Evolutionary conservation across 2,888 invertebrate genomes (phyloP).

Genomic region (Trichogramma dendrolimi): DNA sequence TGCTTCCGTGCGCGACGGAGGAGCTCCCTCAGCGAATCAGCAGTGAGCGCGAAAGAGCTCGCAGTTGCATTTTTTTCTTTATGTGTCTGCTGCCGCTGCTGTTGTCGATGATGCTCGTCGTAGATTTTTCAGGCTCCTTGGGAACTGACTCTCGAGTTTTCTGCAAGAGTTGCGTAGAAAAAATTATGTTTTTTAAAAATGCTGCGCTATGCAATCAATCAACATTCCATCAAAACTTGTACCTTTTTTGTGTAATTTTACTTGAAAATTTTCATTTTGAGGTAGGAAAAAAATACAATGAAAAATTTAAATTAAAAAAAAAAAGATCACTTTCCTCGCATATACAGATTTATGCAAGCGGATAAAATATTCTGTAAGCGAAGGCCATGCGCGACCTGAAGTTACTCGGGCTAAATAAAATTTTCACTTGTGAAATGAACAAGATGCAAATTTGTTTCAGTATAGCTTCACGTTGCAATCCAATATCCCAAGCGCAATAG

Average conservation of each 20-base stretch:
- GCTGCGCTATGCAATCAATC: too few relatives aligned
- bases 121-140: too few relatives aligned
- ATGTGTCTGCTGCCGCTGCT: neutral
- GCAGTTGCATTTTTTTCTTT: neutral
- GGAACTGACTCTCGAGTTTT: neutral
- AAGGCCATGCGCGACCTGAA: too few relatives aligned
- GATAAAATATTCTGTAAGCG: too few relatives aligned
- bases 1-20: conserved; percentile 10
- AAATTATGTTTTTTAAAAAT: too few relatives aligned
- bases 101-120: neutral
- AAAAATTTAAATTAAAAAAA: neutral
- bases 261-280: neutral
- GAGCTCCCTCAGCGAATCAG: conserved; percentile 1
- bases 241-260: neutral
- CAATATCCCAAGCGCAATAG: conserved; percentile 18
- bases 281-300: neutral
- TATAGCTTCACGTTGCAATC: conserved; percentile 10
- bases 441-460: conserved; percentile 13
- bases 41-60: neutral
- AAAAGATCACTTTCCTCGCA: neutral
- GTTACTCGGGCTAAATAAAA: neutral
- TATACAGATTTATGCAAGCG: neutral
- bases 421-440: neutral
- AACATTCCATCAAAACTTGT: too few relatives aligned
- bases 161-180: too few relatives aligned